Base-by-base conservation (phyloP, 2,113 vertebrate genomes). In the Pterocles burchelli region DNA sequence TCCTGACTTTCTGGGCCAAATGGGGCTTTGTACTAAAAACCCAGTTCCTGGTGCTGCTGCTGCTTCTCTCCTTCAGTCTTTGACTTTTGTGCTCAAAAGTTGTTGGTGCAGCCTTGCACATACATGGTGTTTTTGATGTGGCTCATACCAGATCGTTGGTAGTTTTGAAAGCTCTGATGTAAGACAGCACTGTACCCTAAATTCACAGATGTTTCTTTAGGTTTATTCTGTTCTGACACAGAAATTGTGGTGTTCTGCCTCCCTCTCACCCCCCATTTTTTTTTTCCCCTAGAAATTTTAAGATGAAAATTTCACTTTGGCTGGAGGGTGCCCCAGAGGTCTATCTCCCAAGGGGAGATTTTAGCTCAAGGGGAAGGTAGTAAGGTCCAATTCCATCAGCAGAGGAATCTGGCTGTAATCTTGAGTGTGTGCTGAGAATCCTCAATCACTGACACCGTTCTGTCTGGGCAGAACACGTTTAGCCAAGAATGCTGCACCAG, bases 181-280 rank as follows among this genome's bases (percentile, higher is more conserved):
- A 55, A 45, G 46, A n/a, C 22, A 49, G 48, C 24, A 19, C 38
- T 41, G 2, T 43, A n/a, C 49, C 52, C 31, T 55, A 11, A 46
- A 52, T 82, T 83, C 14, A 41, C 26, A 70, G 11, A 9, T 73
- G 20, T 76, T 92, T 85, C n/a, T 71, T 74, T 6, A 15, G 25
- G 18, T 52, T 84, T 55, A 46, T 62, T 93, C 14, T 20, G 55
- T 75, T 55, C 36, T 85, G 17, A 8, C 57, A 57, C 38, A 88
- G 67, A 66, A 81, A 34, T 55, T 61, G 34, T 68, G 38, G 38
- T 41, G 38, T 41, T 41, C 38, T 41, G 38, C 38, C 38, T 41
- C 48, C 10, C 21, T 49, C 49, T 49, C 2, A n/a, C 4, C 4
- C 1, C 0, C 9, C 6, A 2, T n/a, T 22, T 17, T 26, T 33